Conservation (phyloP, 2,113 vertebrate species). For the Peromyscus maniculatus region DNA sequence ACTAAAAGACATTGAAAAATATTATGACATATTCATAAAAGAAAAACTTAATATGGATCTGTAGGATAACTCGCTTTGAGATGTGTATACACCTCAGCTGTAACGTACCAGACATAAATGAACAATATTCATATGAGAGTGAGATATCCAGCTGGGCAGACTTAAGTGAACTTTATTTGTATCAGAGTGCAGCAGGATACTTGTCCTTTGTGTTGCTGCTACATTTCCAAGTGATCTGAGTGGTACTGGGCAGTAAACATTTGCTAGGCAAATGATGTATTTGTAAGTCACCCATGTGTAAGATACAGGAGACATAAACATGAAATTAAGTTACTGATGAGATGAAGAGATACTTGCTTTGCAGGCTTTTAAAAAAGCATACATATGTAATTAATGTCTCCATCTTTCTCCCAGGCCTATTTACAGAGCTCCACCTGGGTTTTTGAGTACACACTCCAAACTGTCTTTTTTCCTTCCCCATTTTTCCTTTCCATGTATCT, state of each 20-base stretch:
- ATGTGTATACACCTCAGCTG: background rate
- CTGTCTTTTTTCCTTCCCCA: background rate
- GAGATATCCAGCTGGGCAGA: background rate
- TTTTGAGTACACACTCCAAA: background rate
- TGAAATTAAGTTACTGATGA: background rate
- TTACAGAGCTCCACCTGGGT: background rate
- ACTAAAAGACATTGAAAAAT: background rate
- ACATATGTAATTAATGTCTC: background rate
- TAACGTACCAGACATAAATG: background rate
- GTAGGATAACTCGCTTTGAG: background rate
- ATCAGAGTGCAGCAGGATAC: background rate
- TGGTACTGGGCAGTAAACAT: background rate
- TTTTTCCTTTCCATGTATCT: background rate
- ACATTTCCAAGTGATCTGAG: background rate
- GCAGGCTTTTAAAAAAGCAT: background rate
- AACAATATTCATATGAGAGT: background rate
- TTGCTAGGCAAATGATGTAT: slow-evolving; percentile 31
- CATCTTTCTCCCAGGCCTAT: background rate
- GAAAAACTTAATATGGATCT: background rate
- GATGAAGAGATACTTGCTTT: background rate
- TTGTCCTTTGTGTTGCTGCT: background rate
- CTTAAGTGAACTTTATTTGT: background rate
- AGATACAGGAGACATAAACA: slow-evolving; percentile 17
- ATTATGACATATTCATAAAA: background rate
- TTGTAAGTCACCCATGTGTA: background rate